These are phyloP conservation scores for Diabrotica balteata DNA, from an alignment of 2,888 invertebrate species.

Conservation along the genomic window DNA sequence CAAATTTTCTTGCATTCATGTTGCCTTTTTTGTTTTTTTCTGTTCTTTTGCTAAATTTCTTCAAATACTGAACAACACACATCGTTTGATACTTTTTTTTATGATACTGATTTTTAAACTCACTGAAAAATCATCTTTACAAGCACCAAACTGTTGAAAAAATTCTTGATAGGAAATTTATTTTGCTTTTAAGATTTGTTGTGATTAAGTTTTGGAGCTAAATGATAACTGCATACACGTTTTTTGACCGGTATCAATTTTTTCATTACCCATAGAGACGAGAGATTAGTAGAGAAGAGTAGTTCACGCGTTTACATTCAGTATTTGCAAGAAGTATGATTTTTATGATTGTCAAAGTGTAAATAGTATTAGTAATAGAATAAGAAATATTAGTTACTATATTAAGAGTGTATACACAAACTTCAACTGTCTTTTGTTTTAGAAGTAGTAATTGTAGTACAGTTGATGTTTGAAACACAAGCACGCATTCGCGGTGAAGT, in stretches of 20 bases:
- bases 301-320: conserved; percentile 49
- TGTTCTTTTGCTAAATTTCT: too few relatives aligned
- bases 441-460: neutral
- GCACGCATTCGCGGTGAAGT: conserved; percentile 2
- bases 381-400: conserved; percentile 50
- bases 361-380: conserved; percentile 48
- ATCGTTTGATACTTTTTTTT: too few relatives aligned
- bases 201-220: too few relatives aligned
- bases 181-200: neutral
- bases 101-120: too few relatives aligned
- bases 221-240: conserved; percentile 6
- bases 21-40: too few relatives aligned
- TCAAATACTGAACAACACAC: too few relatives aligned
- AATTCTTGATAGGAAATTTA: too few relatives aligned
- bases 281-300: conserved; percentile 39
- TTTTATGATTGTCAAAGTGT: conserved; percentile 60
- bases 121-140: too few relatives aligned
- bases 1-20: too few relatives aligned
- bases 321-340: conserved; percentile 45
- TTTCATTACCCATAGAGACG: conserved; percentile 36
- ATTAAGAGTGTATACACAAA: conserved; percentile 21
- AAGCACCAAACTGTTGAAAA: too few relatives aligned
- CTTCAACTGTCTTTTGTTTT: conserved; percentile 15
- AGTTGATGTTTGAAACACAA: conserved; percentile 1
- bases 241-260: conserved; percentile 15